Conservation (phyloP, 30 jellyfish, hydroid and myxozoan genomes). For the Morbakka virulenta region DNA sequence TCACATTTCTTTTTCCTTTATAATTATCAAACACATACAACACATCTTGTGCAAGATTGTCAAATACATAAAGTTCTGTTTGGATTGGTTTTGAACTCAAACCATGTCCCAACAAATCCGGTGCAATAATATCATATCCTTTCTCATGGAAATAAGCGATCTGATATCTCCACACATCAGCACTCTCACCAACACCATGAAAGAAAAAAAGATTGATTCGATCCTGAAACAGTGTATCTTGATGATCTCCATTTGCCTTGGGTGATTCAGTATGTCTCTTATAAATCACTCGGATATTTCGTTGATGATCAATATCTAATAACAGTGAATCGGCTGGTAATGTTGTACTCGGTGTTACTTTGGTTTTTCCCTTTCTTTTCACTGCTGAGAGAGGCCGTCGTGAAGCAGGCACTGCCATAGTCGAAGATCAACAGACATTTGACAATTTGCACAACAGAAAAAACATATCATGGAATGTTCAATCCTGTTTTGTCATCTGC, state of each 20-base stretch:
- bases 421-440: too few species aligned
- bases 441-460: too few species aligned
- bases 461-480: too few species aligned
- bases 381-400: too few species aligned
- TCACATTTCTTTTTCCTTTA: conserved; percentile 50
- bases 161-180: conserved; percentile 84
- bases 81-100: conserved; percentile 78
- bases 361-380: too few species aligned
- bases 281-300: background rate
- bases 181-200: conserved; percentile 98
- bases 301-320: background rate
- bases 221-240: too few species aligned
- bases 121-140: conserved; percentile 80
- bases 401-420: too few species aligned
- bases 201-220: conserved; percentile 46
- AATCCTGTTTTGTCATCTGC: too few species aligned
- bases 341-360: background rate
- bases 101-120: conserved; percentile 97
- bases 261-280: background rate
- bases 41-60: conserved; percentile 76
- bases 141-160: conserved; percentile 44
- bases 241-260: background rate
- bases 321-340: background rate
- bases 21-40: conserved; percentile 68
- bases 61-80: conserved; percentile 44